Conservation (phyloP, 2,113 vertebrate species). For the Tylochromis polylepis region DNA sequence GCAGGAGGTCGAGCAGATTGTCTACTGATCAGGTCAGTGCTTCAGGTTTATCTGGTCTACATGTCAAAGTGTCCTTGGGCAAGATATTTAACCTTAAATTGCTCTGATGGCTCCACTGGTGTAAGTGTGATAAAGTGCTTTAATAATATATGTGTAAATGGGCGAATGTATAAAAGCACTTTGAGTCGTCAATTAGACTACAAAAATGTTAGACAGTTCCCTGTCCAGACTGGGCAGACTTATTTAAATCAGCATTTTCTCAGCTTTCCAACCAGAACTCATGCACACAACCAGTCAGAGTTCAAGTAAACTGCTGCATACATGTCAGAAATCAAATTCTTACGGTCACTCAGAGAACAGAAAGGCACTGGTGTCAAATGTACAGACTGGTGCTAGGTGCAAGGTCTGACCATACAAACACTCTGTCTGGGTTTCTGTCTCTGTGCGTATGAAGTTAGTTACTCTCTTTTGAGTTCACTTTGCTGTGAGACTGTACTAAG, state of each 20-base stretch:
- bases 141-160: neutral
- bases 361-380: slow-evolving; percentile 8
- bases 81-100: neutral
- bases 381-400: neutral
- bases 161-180: neutral
- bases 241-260: neutral
- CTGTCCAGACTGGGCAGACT: neutral
- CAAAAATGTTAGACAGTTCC: no score
- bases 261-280: neutral
- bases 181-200: neutral
- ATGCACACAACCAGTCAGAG: neutral
- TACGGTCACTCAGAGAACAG: neutral
- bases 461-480: neutral
- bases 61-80: neutral
- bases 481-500: neutral
- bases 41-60: neutral
- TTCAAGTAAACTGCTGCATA: neutral
- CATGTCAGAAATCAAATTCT: neutral
- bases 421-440: neutral
- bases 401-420: neutral
- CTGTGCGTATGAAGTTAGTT: neutral
- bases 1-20: neutral
- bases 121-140: neutral
- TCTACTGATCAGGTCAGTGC: neutral
- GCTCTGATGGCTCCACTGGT: neutral